These are phyloP conservation scores for Micronycteris hirsuta DNA, from an alignment of 2,113 vertebrate genomes.

Conservation along the genomic window DNA sequence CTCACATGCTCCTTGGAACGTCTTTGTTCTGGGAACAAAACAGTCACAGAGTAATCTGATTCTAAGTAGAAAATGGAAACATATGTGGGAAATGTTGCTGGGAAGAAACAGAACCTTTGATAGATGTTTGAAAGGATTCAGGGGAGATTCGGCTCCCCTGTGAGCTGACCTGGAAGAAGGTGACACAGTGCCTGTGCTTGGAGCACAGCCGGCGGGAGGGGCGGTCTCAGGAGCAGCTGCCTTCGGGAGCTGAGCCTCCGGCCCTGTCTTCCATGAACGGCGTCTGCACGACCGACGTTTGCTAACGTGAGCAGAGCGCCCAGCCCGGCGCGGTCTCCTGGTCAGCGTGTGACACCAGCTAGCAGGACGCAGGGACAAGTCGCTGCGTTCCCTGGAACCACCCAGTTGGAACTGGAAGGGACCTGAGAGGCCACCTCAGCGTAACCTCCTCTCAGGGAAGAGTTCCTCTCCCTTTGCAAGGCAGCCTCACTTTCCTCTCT, in stretches of 20 bases:
- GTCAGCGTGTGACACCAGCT: background rate
- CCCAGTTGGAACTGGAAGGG: background rate
- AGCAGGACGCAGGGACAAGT: background rate
- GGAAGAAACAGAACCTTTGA: background rate
- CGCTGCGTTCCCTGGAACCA: background rate
- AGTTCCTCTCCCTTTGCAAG: background rate
- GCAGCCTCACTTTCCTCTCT: background rate
- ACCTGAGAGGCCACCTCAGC: no score
- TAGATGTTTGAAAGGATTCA: background rate
- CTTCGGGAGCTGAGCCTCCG: no score
- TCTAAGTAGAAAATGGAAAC: constrained; percentile 45
- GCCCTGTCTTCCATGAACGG: background rate
- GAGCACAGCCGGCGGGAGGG: background rate
- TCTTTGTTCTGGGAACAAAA: constrained; percentile 18
- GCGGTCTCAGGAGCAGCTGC: no score
- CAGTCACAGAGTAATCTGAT: background rate
- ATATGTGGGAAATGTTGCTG: background rate
- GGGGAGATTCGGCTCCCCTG: background rate
- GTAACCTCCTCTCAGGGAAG: background rate
- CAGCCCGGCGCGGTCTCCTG: background rate
- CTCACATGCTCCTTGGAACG: background rate
- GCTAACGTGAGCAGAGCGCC: background rate
- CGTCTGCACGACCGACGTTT: fast-evolving
- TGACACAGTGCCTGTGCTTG: background rate
- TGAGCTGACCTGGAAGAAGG: background rate